Percentiles rank a stretch among this genome's conserved stretches.
Evolutionary conservation across 2,797 vertebrate species (phyloP).

Genomic region (Eleutherodactylus coqui): DNA sequence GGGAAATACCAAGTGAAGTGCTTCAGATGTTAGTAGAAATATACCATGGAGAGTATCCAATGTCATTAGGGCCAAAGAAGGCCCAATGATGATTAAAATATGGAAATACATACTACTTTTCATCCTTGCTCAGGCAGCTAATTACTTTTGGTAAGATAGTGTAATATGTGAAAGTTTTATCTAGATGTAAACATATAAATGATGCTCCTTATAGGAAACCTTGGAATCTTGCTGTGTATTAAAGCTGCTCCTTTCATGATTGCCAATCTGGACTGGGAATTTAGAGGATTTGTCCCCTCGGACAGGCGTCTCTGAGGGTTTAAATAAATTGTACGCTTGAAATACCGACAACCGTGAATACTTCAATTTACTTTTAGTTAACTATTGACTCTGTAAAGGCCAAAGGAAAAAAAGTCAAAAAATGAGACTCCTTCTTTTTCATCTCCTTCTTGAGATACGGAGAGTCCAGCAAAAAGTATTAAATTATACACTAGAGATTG

Average conservation of each 20-base stretch:
- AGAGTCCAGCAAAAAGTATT: slow-evolving; percentile 33
- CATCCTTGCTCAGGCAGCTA: too few relatives aligned
- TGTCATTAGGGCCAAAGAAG: too few relatives aligned
- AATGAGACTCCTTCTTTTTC: neutral
- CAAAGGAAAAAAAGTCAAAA: neutral
- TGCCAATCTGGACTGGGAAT: neutral
- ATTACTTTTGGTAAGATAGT: too few relatives aligned
- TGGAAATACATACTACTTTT: too few relatives aligned
- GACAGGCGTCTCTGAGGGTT: neutral
- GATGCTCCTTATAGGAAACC: neutral
- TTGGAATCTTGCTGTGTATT: too few relatives aligned
- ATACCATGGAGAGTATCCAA: too few relatives aligned
- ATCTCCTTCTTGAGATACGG: slow-evolving; percentile 7
- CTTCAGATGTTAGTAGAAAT: too few relatives aligned
- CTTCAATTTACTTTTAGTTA: slow-evolving; percentile 10
- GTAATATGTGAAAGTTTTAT: neutral
- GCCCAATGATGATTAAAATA: too few relatives aligned
- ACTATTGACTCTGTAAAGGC: slow-evolving; percentile 12
- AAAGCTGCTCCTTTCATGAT: neutral
- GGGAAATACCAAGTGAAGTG: too few relatives aligned
- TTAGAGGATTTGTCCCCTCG: neutral
- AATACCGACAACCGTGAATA: neutral
- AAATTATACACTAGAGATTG: slow-evolving; percentile 34
- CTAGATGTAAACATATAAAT: neutral
- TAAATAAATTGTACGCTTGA: neutral